phyloP scores from a whole-genome alignment of 2,888 invertebrate genomes.

The Drosophila prostipennis region DNA sequence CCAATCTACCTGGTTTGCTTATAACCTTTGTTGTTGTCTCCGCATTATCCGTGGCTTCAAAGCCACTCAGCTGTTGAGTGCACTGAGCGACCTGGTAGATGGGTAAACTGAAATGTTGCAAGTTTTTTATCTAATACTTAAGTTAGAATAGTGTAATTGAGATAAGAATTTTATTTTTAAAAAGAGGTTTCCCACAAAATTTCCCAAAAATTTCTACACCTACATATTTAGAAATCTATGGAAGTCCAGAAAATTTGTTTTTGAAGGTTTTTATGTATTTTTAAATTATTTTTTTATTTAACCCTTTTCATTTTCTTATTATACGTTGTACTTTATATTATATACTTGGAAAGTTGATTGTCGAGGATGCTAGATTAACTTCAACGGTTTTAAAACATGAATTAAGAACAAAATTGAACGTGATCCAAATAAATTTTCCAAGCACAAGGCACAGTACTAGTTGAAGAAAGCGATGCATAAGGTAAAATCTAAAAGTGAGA shows the following conservation, averaged over 20 bases:
- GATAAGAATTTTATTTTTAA: too few species aligned
- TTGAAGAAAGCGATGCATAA: background rate
- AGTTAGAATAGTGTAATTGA: too few species aligned
- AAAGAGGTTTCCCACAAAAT: too few species aligned
- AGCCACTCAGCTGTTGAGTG: slow-evolving; percentile 9
- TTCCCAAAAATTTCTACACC: too few species aligned
- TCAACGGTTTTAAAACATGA: background rate
- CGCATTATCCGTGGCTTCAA: slow-evolving; percentile 2
- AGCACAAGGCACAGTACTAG: background rate
- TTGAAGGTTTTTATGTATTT: too few species aligned
- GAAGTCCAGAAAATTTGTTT: too few species aligned
- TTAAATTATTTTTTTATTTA: too few species aligned
- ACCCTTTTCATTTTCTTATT: too few species aligned
- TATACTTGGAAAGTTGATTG: background rate
- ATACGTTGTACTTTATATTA: background rate
- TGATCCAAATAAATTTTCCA: background rate
- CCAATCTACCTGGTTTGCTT: slow-evolving; percentile 41
- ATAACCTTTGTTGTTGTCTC: background rate
- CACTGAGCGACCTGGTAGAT: too few species aligned
- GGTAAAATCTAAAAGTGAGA: background rate
- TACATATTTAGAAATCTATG: too few species aligned
- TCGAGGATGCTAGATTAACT: background rate
- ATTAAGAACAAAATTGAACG: background rate
- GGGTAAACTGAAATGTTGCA: too few species aligned
- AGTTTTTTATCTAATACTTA: too few species aligned